phyloP scores from a whole-genome alignment of 2,797 vertebrate species.

The Zenarchopterus dispar region DNA sequence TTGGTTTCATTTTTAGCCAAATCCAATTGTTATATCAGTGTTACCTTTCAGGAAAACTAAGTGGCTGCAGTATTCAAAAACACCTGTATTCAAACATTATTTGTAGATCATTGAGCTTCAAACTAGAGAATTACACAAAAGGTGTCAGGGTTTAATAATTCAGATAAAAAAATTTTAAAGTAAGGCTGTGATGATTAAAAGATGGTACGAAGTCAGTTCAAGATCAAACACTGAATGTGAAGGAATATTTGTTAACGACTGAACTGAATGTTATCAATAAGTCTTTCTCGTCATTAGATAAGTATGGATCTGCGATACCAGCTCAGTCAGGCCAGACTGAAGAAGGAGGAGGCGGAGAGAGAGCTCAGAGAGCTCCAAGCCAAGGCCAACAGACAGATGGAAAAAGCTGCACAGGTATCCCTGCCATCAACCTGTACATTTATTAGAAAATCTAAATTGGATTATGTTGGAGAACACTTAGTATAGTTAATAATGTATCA shows the following conservation, averaged over 20 bases:
- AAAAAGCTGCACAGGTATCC: slow-evolving; percentile 88
- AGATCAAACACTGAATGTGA: neutral
- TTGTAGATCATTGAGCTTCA: neutral
- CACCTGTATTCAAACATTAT: neutral
- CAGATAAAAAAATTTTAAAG: neutral
- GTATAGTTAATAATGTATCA: too few relatives aligned
- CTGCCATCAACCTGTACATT: neutral
- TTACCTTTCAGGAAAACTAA: too few relatives aligned
- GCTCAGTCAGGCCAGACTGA: slow-evolving; percentile 88
- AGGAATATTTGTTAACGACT: slow-evolving; percentile 7
- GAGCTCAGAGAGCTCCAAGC: slow-evolving; percentile 87
- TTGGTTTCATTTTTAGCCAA: neutral
- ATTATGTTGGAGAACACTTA: too few relatives aligned
- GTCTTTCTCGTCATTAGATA: slow-evolving; percentile 76
- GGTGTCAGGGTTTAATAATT: neutral
- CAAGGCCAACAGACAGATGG: slow-evolving; percentile 86
- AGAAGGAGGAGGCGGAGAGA: slow-evolving; percentile 92
- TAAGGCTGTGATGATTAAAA: neutral
- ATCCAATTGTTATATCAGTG: neutral
- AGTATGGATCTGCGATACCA: slow-evolving; percentile 91
- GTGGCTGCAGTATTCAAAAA: neutral
- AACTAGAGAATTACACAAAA: neutral
- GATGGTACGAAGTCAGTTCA: neutral
- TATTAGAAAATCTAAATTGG: neutral
- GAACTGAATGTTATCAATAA: neutral